phyloP scores from a whole-genome alignment of 2,797 vertebrate genomes.

The Enteromius afrohamiltoni region DNA sequence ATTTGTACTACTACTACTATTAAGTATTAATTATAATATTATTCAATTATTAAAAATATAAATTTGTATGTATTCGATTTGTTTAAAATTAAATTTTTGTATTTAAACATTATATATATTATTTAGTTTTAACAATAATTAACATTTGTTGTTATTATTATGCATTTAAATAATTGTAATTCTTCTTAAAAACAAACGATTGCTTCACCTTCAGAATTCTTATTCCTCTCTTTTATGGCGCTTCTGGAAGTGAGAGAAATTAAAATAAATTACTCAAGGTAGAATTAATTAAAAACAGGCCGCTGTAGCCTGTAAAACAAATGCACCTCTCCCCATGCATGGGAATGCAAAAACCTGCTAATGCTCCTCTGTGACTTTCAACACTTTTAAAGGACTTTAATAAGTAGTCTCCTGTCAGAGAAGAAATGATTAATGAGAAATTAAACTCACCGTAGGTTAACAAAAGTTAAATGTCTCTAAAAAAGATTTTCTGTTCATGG shows the following conservation, averaged over 20 bases:
- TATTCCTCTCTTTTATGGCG: constrained; percentile 14
- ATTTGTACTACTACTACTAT: too few relatives aligned
- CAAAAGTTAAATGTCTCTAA: constrained; percentile 9
- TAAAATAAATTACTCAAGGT: constrained; percentile 59
- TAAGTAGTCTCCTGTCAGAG: constrained; percentile 19
- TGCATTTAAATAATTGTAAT: too few relatives aligned
- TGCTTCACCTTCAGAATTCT: constrained; percentile 26
- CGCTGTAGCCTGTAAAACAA: constrained; percentile 65
- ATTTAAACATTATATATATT: too few relatives aligned
- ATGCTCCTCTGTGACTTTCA: constrained; percentile 70
- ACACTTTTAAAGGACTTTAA: constrained; percentile 66
- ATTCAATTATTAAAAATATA: too few relatives aligned
- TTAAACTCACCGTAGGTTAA: constrained; percentile 39
- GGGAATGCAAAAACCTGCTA: constrained; percentile 58
- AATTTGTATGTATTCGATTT: too few relatives aligned
- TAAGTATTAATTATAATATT: too few relatives aligned
- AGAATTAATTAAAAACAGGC: constrained; percentile 73
- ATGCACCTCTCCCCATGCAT: constrained; percentile 58
- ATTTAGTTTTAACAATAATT: too few relatives aligned
- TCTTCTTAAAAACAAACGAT: neutral
- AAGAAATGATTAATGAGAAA: constrained; percentile 30
- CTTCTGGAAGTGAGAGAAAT: constrained; percentile 55
- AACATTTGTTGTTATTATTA: too few relatives aligned
- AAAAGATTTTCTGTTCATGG: neutral
- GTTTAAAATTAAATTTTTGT: too few relatives aligned